Conservation (phyloP, 2,888 invertebrate species). For the Drymonia ruficornis region DNA sequence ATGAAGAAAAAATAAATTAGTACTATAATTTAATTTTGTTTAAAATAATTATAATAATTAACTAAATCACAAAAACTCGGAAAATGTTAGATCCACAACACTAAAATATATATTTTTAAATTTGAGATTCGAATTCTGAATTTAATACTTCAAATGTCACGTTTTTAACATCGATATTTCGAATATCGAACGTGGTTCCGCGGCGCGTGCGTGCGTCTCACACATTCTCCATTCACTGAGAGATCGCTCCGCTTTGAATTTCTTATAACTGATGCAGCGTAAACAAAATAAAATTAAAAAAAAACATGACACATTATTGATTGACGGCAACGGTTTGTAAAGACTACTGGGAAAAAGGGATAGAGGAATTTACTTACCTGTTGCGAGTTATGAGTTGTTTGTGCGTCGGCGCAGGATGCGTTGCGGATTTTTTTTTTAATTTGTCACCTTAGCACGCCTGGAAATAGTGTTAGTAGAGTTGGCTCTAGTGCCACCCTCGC, state of each 20-base stretch:
- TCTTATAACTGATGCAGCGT: conserved; percentile 22
- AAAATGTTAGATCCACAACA: too few relatives aligned
- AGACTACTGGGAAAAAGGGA: background rate
- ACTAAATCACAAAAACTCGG: background rate
- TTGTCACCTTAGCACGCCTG: too few relatives aligned
- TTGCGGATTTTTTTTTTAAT: background rate
- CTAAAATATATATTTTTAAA: background rate
- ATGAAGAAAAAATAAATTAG: too few relatives aligned
- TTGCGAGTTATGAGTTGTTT: background rate
- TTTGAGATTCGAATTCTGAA: conserved; percentile 12
- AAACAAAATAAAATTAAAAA: conserved; percentile 23
- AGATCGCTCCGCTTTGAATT: background rate
- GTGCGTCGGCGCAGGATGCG: background rate
- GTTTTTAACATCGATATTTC: conserved; percentile 20
- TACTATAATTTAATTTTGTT: too few relatives aligned
- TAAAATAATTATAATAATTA: too few relatives aligned
- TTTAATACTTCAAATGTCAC: conserved; percentile 9
- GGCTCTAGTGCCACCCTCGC: too few relatives aligned
- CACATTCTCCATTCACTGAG: conserved; percentile 34
- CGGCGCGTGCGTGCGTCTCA: conserved; percentile 26
- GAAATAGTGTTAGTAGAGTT: too few relatives aligned
- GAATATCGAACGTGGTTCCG: conserved; percentile 17
- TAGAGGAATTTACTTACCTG: background rate
- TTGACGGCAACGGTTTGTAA: background rate
- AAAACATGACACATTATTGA: conserved; percentile 11